phyloP scores from a whole-genome alignment of 2,113 vertebrate species.

The Corynorhinus townsendii region DNA sequence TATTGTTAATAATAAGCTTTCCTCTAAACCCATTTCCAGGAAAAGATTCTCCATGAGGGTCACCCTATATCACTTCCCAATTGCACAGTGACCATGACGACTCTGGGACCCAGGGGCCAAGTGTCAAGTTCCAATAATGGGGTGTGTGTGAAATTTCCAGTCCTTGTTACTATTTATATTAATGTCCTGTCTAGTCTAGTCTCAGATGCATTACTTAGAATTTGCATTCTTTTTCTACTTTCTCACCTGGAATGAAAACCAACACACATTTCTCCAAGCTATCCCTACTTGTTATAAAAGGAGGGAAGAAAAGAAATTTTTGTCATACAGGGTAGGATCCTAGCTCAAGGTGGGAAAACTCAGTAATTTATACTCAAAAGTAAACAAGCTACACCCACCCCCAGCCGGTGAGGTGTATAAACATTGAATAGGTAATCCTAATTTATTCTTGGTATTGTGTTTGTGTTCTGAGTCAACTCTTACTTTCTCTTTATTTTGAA shows the following conservation, averaged over 20 bases:
- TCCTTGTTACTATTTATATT: conserved; percentile 38
- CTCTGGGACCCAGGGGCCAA: neutral
- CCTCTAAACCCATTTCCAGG: conserved; percentile 71
- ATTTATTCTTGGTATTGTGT: conserved; percentile 32
- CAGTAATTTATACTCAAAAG: conserved; percentile 32
- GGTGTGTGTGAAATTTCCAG: neutral
- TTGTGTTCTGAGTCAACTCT: conserved; percentile 12
- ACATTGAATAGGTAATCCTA: neutral
- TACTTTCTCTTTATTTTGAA: conserved; percentile 28
- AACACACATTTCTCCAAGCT: conserved; percentile 31
- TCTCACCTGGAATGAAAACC: conserved; percentile 52
- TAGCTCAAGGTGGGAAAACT: conserved; percentile 57
- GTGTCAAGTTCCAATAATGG: neutral
- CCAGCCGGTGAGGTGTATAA: neutral
- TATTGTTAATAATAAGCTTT: conserved; percentile 68
- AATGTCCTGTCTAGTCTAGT: neutral
- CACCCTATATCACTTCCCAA: neutral
- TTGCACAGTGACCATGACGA: neutral
- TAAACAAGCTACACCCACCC: conserved; percentile 23
- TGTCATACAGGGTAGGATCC: conserved; percentile 50
- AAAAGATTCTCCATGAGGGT: conserved; percentile 56
- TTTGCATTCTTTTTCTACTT: neutral
- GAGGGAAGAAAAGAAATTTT: conserved; percentile 12
- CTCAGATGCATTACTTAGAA: neutral
- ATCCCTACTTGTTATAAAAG: conserved; percentile 35